Evolutionary conservation across 2,888 invertebrate genomes (phyloP).

Genomic region (Phengaris alcon): DNA sequence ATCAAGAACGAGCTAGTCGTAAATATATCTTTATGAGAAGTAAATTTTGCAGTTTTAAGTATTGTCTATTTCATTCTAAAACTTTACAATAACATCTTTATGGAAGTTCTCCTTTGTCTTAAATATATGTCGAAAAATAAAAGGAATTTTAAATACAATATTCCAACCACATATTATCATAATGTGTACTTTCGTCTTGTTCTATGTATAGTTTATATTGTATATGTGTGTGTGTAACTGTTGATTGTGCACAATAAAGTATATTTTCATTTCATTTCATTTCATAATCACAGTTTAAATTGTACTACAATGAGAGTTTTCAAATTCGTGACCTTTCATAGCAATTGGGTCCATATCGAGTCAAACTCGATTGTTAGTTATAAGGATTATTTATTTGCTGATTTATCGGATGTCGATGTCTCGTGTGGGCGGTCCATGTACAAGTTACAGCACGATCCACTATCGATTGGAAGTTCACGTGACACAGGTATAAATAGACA

Average conservation of each 20-base stretch:
- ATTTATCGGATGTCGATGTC: background rate
- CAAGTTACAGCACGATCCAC: constrained; percentile 12
- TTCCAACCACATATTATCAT: too few relatives aligned
- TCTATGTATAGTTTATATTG: too few relatives aligned
- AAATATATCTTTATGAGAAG: background rate
- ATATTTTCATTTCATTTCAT: too few relatives aligned
- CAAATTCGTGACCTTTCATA: too few relatives aligned
- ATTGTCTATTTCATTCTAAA: constrained; percentile 1
- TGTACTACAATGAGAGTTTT: too few relatives aligned
- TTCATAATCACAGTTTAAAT: too few relatives aligned
- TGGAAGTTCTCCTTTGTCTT: background rate
- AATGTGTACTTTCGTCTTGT: too few relatives aligned
- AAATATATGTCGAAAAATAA: background rate
- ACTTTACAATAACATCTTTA: background rate
- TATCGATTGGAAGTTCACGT: constrained; percentile 47
- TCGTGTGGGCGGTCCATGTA: constrained; percentile 32
- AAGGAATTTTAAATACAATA: background rate
- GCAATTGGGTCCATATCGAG: too few relatives aligned
- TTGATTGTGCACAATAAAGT: too few relatives aligned
- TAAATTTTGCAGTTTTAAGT: background rate
- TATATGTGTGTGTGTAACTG: too few relatives aligned
- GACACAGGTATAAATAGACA: constrained; percentile 49
- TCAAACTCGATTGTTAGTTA: too few relatives aligned
- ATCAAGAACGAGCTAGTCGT: background rate
- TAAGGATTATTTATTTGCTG: background rate